These are phyloP conservation scores for Drosophila mimica DNA, from an alignment of 2,888 invertebrate genomes.

Conservation along the genomic window DNA sequence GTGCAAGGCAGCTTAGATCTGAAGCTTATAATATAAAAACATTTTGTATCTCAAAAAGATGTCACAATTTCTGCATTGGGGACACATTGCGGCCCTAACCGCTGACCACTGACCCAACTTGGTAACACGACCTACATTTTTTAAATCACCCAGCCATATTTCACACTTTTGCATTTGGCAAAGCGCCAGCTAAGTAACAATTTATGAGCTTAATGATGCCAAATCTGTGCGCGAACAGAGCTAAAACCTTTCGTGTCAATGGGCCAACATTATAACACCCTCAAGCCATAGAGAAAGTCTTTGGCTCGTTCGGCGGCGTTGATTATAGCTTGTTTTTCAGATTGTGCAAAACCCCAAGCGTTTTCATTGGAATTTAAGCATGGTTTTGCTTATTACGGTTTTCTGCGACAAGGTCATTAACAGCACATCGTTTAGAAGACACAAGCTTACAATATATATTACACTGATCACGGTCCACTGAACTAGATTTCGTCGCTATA, in stretches of 20 bases:
- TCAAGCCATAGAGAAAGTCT: constrained; percentile 68
- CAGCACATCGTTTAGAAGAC: constrained; percentile 42
- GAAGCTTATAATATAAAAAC: constrained; percentile 10
- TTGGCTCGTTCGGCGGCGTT: constrained; percentile 3
- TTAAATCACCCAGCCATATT: constrained; percentile 65
- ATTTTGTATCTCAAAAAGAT: constrained; percentile 37
- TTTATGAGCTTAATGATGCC: constrained; percentile 67
- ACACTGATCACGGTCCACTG: constrained; percentile 15
- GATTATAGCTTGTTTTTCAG: constrained; percentile 33
- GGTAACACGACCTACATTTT: constrained; percentile 49
- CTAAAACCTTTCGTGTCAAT: constrained; percentile 63
- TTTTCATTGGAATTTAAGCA: constrained; percentile 52
- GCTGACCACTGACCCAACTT: constrained; percentile 55
- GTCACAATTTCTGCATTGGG: constrained; percentile 64
- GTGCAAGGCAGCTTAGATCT: constrained; percentile 50
- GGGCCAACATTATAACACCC: constrained; percentile 67
- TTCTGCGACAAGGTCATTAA: constrained; percentile 50
- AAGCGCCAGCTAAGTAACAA: constrained; percentile 38
- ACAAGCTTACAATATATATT: constrained; percentile 23
- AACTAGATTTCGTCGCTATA: not conserved
- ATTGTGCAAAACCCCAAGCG: constrained; percentile 61
- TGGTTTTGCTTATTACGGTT: constrained; percentile 43
- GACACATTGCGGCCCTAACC: constrained; percentile 43
- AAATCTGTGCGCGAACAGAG: constrained; percentile 46
- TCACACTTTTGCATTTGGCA: constrained; percentile 64